phyloP scores from a whole-genome alignment of 1,140 invertebrate genomes.

The Hypothenemus hampei region DNA sequence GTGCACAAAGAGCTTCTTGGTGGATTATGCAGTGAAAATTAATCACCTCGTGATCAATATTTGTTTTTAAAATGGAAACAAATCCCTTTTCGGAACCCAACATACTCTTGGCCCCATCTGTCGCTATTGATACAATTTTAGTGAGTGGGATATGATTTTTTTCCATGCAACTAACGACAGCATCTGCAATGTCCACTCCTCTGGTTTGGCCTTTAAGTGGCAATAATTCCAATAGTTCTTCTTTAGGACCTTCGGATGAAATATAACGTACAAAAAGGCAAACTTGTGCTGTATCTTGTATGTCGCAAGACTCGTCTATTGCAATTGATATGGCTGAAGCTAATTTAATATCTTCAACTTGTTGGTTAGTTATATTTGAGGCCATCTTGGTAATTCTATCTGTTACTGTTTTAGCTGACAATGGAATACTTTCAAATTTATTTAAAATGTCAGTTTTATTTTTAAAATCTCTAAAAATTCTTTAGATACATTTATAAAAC shows the following conservation, averaged over 20 bases:
- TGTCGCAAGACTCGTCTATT: slow-evolving; percentile 2
- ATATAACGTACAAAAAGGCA: no score
- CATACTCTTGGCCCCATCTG: slow-evolving; percentile 30
- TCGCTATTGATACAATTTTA: slow-evolving; percentile 40
- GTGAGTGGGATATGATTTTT: slow-evolving; percentile 32
- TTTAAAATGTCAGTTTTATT: slow-evolving; percentile 39
- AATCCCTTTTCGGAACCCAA: slow-evolving; percentile 21
- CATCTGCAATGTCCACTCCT: slow-evolving; percentile 39
- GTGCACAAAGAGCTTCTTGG: slow-evolving; percentile 36
- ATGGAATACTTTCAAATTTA: slow-evolving; percentile 37
- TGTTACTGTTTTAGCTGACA: slow-evolving; percentile 37
- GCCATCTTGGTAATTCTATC: slow-evolving; percentile 37
- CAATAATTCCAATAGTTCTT: slow-evolving; percentile 36
- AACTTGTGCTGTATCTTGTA: slow-evolving; percentile 36
- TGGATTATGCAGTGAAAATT: slow-evolving; percentile 38
- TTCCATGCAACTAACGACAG: slow-evolving; percentile 33
- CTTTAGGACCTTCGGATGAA: slow-evolving; percentile 32
- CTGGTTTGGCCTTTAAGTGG: slow-evolving; percentile 33
- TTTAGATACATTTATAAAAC: slow-evolving; percentile 14
- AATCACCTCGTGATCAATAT: slow-evolving; percentile 39
- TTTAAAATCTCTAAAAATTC: slow-evolving; percentile 41
- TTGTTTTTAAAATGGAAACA: slow-evolving; percentile 34
- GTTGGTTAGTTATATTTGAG: slow-evolving; percentile 33
- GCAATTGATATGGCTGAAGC: slow-evolving; percentile 1
- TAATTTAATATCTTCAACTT: slow-evolving; percentile 36